Base-by-base conservation (phyloP, 2,888 invertebrate species). In the Dyspetes luteomarginatus region DNA sequence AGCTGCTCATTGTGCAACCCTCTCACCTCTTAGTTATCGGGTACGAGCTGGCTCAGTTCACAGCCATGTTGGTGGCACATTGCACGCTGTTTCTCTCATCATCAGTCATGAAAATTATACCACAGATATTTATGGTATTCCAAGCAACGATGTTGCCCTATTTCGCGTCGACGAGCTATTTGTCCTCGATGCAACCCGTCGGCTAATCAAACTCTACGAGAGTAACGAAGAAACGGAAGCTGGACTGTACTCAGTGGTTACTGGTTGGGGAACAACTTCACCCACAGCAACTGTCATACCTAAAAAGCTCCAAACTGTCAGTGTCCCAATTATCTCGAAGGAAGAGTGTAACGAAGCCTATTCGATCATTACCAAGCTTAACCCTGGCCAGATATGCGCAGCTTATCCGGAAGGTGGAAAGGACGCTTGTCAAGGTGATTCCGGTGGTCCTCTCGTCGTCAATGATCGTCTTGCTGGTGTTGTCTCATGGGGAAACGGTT, bases 351-450 rank as follows among this genome's bases (percentile, higher is more conserved):
- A 89, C 0, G 85, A 90, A 0, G 26, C 24, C 0, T 79, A 73
- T 5, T 12, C 24, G 0, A 12, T 4, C 2, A 4, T 36, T 0
- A 85, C 83, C 5, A 86, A 86, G n/a, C 17, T 89, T 9, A 82
- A 78, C 0, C 87, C 90, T 1, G 92, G 93, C 0, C 93, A 91
- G 2, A 93, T 95, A 5, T 95, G 95, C 85, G 95, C 95, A 7
- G 95, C 94, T 0, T 90, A 89, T 0, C 90, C 93, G 3, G 91
- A 92, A 79, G 95, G 95, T 9, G 95, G 94, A 12, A 93, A 84
- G 19, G 86, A 85, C 58, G 67, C 86, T 2, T 89, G 88, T 56
- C 82, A 83, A 4, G 87, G 87, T 41, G 88, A 89, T 64, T 86
- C 87, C 1, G 88, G 88, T 67, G 86, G 87, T 24, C 86, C 88